These are phyloP conservation scores for Labeo rohita DNA, from an alignment of 2,113 vertebrate species.

Conservation along the genomic window DNA sequence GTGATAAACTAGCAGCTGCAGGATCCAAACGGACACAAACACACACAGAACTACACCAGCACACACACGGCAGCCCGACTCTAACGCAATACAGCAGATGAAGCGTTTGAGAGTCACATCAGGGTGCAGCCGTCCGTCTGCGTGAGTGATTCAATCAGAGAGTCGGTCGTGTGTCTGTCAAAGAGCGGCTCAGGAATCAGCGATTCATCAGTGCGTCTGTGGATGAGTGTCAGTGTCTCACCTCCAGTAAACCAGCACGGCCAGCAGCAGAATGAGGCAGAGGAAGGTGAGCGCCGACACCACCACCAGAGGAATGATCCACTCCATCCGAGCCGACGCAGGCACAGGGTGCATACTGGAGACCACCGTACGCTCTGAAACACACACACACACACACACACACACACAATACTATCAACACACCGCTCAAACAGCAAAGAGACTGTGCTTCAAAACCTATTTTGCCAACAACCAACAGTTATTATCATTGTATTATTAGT, in stretches of 20 bases:
- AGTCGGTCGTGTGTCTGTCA: background rate
- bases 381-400: background rate
- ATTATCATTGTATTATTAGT: background rate
- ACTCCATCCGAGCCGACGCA: constrained; percentile 83
- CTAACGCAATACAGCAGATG: constrained; percentile 18
- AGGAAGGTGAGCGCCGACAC: constrained; percentile 90
- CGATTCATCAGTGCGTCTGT: background rate
- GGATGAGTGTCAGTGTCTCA: constrained; percentile 59
- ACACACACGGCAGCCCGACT: background rate
- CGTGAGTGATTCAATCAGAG: constrained; percentile 9
- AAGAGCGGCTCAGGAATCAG: background rate
- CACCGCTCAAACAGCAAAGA: background rate
- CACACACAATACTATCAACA: background rate
- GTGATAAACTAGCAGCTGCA: constrained; percentile 31
- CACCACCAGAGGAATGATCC: constrained; percentile 89
- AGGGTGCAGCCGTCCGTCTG: background rate
- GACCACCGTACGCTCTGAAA: constrained; percentile 49
- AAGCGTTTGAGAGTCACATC: background rate
- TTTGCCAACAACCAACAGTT: background rate
- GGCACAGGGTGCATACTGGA: constrained; percentile 65
- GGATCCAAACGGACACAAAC: constrained; percentile 7
- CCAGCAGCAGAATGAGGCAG: constrained; percentile 88
- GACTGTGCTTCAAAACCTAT: background rate
- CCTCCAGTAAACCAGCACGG: constrained; percentile 94
- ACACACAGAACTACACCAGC: constrained; percentile 1